Evolutionary conservation across 2,797 vertebrate species (phyloP).

Genomic region (Novumbra hubbsi): DNA sequence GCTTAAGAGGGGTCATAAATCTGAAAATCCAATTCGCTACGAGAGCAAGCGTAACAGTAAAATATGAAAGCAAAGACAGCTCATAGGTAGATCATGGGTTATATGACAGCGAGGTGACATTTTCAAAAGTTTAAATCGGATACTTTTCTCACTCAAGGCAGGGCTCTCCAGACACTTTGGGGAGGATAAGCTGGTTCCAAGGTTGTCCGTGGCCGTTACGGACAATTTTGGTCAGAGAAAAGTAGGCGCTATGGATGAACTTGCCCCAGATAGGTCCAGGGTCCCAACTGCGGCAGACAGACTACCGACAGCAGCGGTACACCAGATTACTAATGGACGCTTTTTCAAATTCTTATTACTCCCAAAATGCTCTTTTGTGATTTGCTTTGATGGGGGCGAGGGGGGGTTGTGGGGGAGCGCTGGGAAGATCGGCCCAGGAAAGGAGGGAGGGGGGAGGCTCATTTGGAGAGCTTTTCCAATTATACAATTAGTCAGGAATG

Average conservation of each 20-base stretch:
- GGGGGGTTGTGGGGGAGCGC: conserved; percentile 25
- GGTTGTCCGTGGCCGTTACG: neutral
- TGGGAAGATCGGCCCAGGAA: conserved; percentile 52
- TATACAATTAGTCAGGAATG: conserved; percentile 85
- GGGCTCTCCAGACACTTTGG: neutral
- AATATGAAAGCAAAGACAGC: conserved; percentile 64
- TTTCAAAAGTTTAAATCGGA: conserved; percentile 39
- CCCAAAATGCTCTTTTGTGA: conserved; percentile 84
- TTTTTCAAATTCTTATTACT: conserved; percentile 80
- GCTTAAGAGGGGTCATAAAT: conserved; percentile 67
- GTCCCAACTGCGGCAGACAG: conserved; percentile 44
- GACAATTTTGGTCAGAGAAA: neutral
- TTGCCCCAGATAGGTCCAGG: neutral
- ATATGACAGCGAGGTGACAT: conserved; percentile 34
- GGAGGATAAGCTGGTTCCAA: neutral
- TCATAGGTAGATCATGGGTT: conserved; percentile 62
- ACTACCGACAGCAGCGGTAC: conserved; percentile 30
- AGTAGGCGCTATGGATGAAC: neutral
- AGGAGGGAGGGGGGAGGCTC: conserved; percentile 58
- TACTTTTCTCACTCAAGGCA: conserved; percentile 9
- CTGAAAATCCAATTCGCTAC: conserved; percentile 77
- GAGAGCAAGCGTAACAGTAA: conserved; percentile 66
- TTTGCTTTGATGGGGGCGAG: conserved; percentile 77
- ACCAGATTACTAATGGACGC: conserved; percentile 75
- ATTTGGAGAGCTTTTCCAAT: conserved; percentile 83